Base-by-base conservation (phyloP, 2,797 vertebrate species). In the Rhabdomys pumilio region DNA sequence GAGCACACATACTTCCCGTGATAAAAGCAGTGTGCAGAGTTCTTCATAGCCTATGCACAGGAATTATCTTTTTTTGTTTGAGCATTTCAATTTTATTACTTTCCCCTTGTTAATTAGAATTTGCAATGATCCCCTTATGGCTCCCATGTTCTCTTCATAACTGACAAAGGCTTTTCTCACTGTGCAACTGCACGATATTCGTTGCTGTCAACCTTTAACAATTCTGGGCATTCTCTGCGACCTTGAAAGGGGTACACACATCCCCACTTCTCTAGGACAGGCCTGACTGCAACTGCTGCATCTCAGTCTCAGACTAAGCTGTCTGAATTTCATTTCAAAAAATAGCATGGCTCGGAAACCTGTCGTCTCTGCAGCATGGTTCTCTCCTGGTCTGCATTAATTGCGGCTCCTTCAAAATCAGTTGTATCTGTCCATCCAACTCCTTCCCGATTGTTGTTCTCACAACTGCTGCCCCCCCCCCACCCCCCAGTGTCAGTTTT, bases 321-420 rank as follows among this genome's bases (percentile, higher is more conserved):
- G 77, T n/a, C 20, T 55, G 89, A 90, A 83, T 83, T 91, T 57
- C 79, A 94, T 92, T 96, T 88, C 77, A 61, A 80, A 97, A 97
- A 94, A 83, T 89, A 73, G 14, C 34, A 10, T 77, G 34, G 15
- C 29, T 86, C 31, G 1, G 80, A 19, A 75, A n/a, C 87, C 11
- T 90, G 38, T 72, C 55, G 44, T 75, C 86, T 26, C 13, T 77
- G 44, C 3, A 85, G 14, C 1, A 76, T 3, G 81, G 50, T 13
- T 80, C 1, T 38, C 2, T 63, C 29, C 31, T 4, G 11, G 11
- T 88, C 34, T 93, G 4, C 8, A 38, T 87, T 87, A 73, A 91
- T 86, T 89, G 94, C 69, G 3, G 7, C 26, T 86, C 13, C 5
- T 17, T 96, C 29, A 81, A 93, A 95, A 65, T 34, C 90, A 29